phyloP scores from a whole-genome alignment of 2,113 vertebrate species.

The Bujurquina vittata region DNA sequence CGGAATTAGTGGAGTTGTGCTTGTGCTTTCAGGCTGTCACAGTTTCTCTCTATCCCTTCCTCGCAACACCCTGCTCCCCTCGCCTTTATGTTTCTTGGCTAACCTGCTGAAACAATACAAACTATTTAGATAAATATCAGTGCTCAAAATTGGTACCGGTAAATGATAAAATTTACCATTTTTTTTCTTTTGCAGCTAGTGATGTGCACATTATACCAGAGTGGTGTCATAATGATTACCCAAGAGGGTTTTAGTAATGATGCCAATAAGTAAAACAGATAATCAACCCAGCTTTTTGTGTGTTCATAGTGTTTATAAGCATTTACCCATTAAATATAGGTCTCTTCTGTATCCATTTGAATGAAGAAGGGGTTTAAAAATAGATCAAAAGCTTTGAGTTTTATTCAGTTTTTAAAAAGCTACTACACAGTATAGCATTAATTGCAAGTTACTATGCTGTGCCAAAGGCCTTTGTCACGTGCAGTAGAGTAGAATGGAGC shows the following conservation, averaged over 20 bases:
- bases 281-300: background rate
- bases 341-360: background rate
- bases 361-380: conserved; percentile 9
- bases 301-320: background rate
- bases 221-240: background rate
- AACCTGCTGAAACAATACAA: background rate
- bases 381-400: conserved; percentile 6
- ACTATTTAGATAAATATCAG: background rate
- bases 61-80: background rate
- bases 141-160: background rate
- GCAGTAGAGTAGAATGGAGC: background rate
- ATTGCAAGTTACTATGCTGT: conserved; percentile 10
- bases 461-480: conserved; percentile 4
- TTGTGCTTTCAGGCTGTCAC: conserved; percentile 36
- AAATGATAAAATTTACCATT: background rate
- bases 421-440: background rate
- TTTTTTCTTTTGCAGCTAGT: background rate
- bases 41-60: conserved; percentile 18
- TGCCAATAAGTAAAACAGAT: conserved; percentile 11
- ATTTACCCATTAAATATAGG: background rate
- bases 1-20: conserved; percentile 2
- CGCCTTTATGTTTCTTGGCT: conserved; percentile 1
- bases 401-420: conserved; percentile 12
- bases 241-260: background rate
- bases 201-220: background rate